Conservation (phyloP, 1,140 invertebrate genomes). For the Meloidogyne exigua region DNA sequence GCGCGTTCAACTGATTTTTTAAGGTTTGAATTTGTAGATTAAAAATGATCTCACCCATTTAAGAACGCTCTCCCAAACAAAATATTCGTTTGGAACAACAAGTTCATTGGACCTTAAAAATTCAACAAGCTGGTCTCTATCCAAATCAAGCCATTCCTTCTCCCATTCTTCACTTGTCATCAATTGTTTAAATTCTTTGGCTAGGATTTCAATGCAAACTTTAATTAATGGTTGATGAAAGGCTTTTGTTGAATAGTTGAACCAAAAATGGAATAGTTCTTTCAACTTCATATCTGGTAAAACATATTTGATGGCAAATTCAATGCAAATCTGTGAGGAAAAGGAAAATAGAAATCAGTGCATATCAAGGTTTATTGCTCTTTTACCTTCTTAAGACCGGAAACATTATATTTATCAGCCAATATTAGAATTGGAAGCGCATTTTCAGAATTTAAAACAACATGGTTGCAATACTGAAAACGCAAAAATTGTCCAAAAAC, state of each 20-base stretch:
- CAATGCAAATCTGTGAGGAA: conserved; percentile 61
- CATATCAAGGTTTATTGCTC: neutral
- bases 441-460: conserved; percentile 65
- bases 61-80: conserved; percentile 52
- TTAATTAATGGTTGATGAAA: conserved; percentile 48
- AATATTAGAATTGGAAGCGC: conserved; percentile 65
- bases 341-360: too few species aligned
- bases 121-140: conserved; percentile 66
- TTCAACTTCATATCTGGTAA: conserved; percentile 65
- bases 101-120: conserved; percentile 65
- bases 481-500: conserved; percentile 65
- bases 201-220: conserved; percentile 63
- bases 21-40: neutral
- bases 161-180: conserved; percentile 65
- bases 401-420: conserved; percentile 66
- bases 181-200: conserved; percentile 65
- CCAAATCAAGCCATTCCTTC: conserved; percentile 65
- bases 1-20: conserved; percentile 40
- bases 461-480: conserved; percentile 66
- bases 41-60: conserved; percentile 45
- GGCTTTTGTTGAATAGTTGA: conserved; percentile 66
- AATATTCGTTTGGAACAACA: conserved; percentile 52
- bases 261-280: conserved; percentile 67
- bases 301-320: conserved; percentile 65
- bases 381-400: conserved; percentile 63